These are phyloP conservation scores for Hippoglossus stenolepis DNA, from an alignment of 2,113 vertebrate species.

Conservation along the genomic window DNA sequence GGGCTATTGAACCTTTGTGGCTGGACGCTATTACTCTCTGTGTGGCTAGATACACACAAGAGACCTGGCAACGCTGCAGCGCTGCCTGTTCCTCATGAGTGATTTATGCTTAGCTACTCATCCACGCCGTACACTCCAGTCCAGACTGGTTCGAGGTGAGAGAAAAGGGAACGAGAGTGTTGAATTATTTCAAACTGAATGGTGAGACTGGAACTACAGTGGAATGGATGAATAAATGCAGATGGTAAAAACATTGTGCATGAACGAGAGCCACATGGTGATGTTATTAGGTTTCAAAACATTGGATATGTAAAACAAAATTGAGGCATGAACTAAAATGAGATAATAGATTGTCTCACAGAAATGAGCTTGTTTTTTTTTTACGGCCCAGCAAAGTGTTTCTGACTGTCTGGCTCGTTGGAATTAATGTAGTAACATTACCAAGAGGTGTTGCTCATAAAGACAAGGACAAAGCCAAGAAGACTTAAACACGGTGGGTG, in stretches of 20 bases:
- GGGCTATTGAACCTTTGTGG: slow-evolving; percentile 67
- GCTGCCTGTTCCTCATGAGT: slow-evolving; percentile 57
- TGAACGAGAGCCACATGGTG: slow-evolving; percentile 12
- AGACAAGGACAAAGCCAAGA: slow-evolving; percentile 8
- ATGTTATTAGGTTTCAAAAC: slow-evolving; percentile 16
- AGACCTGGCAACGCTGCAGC: slow-evolving; percentile 47
- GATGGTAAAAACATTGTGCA: background rate
- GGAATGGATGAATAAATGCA: slow-evolving; percentile 18
- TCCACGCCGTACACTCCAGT: slow-evolving; percentile 48
- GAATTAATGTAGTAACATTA: background rate
- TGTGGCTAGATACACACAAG: slow-evolving; percentile 64
- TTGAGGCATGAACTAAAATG: background rate
- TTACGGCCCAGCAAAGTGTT: background rate
- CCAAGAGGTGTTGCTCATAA: background rate
- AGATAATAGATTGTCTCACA: background rate
- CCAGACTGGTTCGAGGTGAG: slow-evolving; percentile 57
- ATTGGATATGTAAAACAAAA: background rate
- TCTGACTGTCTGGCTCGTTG: background rate
- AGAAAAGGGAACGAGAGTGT: slow-evolving; percentile 29
- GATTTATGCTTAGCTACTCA: slow-evolving; percentile 56
- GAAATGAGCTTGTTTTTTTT: background rate
- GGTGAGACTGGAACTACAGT: slow-evolving; percentile 5
- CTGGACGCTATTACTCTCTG: slow-evolving; percentile 55
- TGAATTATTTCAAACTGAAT: slow-evolving; percentile 38
- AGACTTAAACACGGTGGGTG: slow-evolving; percentile 1